Evolutionary conservation across 1,140 invertebrate genomes (phyloP).

Genomic region (Cydia amplana): DNA sequence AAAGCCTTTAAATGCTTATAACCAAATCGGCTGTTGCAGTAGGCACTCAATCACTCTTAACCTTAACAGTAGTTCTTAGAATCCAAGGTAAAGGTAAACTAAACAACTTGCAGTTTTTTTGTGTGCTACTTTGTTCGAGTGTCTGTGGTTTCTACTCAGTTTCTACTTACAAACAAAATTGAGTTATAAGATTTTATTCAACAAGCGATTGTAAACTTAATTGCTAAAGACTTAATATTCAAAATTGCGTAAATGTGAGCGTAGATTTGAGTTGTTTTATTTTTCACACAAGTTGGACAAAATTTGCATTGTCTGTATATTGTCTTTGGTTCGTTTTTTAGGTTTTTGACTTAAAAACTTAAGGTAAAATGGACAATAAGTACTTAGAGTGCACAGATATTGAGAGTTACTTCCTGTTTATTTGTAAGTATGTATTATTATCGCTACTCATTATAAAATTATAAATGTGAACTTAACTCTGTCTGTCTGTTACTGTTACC

Average conservation of each 20-base stretch:
- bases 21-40: not conserved
- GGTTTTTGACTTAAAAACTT: not conserved
- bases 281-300: not conserved
- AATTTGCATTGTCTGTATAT: not conserved
- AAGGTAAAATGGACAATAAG: not conserved
- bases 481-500: no score
- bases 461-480: no score
- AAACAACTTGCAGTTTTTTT: slow-evolving; percentile 25
- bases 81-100: slow-evolving; percentile 6
- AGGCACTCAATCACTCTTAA: not conserved
- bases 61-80: slow-evolving; percentile 10
- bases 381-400: not conserved
- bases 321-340: not conserved
- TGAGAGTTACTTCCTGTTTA: not conserved
- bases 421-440: no score
- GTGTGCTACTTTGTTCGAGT: slow-evolving; percentile 7
- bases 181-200: not conserved
- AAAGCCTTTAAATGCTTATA: no score
- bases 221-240: not conserved
- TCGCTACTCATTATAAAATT: no score
- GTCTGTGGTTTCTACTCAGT: not conserved
- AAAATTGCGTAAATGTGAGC: not conserved
- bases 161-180: not conserved
- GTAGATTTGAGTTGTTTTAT: not conserved
- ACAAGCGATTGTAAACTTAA: not conserved